Evolutionary conservation across 2,888 invertebrate genomes (phyloP), one percentile per base, ranked within the genome.

Genomic region (Diaperis boleti): DNA sequence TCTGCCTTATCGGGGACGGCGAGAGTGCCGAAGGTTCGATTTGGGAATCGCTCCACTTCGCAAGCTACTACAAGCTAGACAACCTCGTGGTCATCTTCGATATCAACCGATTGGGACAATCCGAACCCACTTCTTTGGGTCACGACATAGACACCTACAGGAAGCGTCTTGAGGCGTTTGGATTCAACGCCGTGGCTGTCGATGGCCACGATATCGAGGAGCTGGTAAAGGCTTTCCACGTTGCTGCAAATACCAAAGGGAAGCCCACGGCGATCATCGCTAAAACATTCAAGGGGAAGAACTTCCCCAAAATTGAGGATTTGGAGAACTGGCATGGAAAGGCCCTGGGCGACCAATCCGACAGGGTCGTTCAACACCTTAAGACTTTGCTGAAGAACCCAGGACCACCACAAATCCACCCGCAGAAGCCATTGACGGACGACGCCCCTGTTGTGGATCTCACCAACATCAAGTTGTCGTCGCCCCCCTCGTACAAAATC

Each of bases 261-360:
- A 89, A 90, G 73, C 98, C 98, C 44, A 96, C 97, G 8, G 97
- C 96, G 22, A 85, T 99, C 60, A 84, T 99, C 65, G 96, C 96
- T 50, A 97, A 98, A 84, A 99, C 99, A 0, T 94, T 87, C 82
- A 99, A 99, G 84, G 99, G 99, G 14, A 92, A 87, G 78, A 90
- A 89, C 74, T 95, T 95, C 83, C 89, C 91, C 35, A 90, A 90
- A 52, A 95, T 99, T 76, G 98, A 97, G 81, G 94, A 99, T 81
- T 73, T 87, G 70, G 94, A 96, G 60, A 95, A 96, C 82, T 99
- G 98, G 98, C 99, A 99, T 79, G 99, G 99, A 50, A 99, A 99
- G 82, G 91, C 99, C 0, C 83, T 99, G 61, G 97, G 96, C 0
- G 90, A 87, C 50, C 91, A 94, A 64, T 88, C 92, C 0, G 89